phyloP scores from a whole-genome alignment of 92 coral and sea anemone genomes.

The Siderastrea siderea region DNA sequence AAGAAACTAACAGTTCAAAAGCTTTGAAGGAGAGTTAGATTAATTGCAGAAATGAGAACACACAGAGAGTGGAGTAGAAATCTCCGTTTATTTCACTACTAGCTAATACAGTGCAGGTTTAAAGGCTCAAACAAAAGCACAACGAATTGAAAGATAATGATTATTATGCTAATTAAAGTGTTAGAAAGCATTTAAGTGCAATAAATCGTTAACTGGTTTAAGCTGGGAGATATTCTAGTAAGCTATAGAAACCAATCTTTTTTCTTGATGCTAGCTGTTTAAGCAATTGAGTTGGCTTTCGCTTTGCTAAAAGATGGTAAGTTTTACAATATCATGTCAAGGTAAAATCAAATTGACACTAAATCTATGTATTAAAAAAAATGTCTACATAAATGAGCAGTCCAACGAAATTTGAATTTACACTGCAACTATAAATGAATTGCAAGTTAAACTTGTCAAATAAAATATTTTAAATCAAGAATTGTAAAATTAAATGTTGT shows the following conservation, averaged over 20 bases:
- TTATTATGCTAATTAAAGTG: constrained; percentile 1
- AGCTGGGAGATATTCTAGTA: not conserved
- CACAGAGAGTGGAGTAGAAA: constrained; percentile 33
- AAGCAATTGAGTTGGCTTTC: too few species aligned
- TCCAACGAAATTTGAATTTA: constrained; percentile 32
- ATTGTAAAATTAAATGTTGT: not conserved
- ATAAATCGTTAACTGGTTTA: constrained; percentile 3
- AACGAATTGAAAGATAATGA: not conserved
- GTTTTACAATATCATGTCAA: not conserved
- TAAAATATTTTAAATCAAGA: constrained; percentile 31
- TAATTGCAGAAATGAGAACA: constrained; percentile 16
- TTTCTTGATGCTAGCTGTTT: not conserved
- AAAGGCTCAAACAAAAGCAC: constrained; percentile 5
- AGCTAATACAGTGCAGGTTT: constrained; percentile 33
- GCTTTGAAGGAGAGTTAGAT: constrained; percentile 2
- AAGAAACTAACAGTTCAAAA: not conserved
- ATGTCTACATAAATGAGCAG: constrained; percentile 6
- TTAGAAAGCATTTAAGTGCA: not conserved
- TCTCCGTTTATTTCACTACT: constrained; percentile 55
- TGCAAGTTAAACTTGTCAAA: constrained; percentile 21
- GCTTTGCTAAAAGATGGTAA: not conserved
- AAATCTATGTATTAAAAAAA: constrained; percentile 11
- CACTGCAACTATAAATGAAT: constrained; percentile 23
- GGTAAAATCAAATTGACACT: not conserved
- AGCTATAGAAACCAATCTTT: not conserved